Conservation (phyloP, 2,888 invertebrate genomes). For the Gymnoscelis rufifasciata region DNA sequence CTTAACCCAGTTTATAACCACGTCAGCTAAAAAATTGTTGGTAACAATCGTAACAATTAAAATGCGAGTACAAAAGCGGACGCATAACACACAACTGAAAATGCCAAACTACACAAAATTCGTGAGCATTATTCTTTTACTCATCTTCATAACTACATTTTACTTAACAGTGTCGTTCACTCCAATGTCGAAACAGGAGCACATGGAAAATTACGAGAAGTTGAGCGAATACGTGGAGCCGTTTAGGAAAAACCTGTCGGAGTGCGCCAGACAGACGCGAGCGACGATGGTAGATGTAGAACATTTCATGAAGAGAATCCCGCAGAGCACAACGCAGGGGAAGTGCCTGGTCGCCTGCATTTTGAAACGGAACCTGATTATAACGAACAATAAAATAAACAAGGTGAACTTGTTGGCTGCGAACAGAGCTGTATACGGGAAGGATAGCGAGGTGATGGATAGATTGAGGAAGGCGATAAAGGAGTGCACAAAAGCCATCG, state of each 20-base stretch:
- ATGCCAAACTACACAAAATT: constrained; percentile 31
- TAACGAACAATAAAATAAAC: constrained; percentile 57
- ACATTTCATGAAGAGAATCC: constrained; percentile 60
- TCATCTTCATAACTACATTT: constrained; percentile 39
- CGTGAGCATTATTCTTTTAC: constrained; percentile 31
- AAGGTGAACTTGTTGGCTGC: constrained; percentile 49
- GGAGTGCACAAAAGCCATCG: constrained; percentile 50
- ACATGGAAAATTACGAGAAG: constrained; percentile 49
- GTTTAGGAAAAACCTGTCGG: constrained; percentile 60
- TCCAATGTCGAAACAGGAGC: constrained; percentile 61
- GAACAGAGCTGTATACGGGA: constrained; percentile 57
- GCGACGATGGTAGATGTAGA: constrained; percentile 61
- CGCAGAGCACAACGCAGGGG: constrained; percentile 55
- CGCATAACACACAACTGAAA: constrained; percentile 33
- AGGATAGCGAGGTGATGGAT: constrained; percentile 60
- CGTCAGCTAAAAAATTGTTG: constrained; percentile 24
- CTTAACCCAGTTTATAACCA: constrained; percentile 25
- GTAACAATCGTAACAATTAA: constrained; percentile 46
- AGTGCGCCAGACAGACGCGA: constrained; percentile 64
- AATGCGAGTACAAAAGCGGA: constrained; percentile 36
- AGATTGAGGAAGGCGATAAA: constrained; percentile 50
- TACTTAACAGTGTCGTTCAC: constrained; percentile 49
- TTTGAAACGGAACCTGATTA: constrained; percentile 58
- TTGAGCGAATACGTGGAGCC: constrained; percentile 60
- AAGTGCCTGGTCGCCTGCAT: constrained; percentile 73